These are phyloP conservation scores for Pocillopora damicornis DNA, from an alignment of 64 coral and sea anemone species.

Conservation along the genomic window DNA sequence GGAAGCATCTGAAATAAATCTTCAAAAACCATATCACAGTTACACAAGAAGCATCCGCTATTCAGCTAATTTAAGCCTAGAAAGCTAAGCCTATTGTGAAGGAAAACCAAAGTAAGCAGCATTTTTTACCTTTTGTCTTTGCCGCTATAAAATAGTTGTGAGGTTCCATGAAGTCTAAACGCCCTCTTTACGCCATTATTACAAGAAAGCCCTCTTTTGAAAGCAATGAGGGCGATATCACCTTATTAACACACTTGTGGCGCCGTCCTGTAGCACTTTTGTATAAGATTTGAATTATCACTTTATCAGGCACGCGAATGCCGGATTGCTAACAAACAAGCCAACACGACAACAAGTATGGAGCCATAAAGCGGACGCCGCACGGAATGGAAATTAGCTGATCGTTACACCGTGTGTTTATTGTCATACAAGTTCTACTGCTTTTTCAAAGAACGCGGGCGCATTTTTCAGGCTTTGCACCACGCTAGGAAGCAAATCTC, in stretches of 20 bases:
- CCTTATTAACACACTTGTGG: conserved; percentile 15
- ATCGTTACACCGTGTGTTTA: not conserved
- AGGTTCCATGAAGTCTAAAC: conserved; percentile 27
- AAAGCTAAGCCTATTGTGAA: not conserved
- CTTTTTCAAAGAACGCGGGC: not conserved
- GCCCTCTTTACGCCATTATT: conserved; percentile 17
- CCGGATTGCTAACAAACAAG: not conserved
- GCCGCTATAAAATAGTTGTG: not conserved
- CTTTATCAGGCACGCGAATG: conserved; percentile 5
- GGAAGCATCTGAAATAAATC: not conserved
- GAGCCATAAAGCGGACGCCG: not conserved
- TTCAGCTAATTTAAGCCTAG: not conserved
- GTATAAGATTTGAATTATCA: not conserved
- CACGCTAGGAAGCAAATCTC: not conserved
- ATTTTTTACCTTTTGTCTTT: conserved; percentile 1
- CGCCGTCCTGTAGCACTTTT: not conserved
- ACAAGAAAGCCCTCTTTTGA: conserved; percentile 17
- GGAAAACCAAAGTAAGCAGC: not conserved
- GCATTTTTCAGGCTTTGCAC: not conserved
- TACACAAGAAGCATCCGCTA: not conserved
- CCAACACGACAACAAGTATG: too few relatives aligned
- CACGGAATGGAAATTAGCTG: not conserved
- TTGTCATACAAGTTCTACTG: not conserved
- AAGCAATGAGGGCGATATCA: conserved; percentile 34
- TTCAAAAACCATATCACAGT: not conserved